A percentile compares a stretch with the other conserved stretches of the same genome.
Evolutionary conservation across 30 jellyfish, hydroid and myxozoan genomes (phyloP).

Genomic region (Sanderia malayensis): DNA sequence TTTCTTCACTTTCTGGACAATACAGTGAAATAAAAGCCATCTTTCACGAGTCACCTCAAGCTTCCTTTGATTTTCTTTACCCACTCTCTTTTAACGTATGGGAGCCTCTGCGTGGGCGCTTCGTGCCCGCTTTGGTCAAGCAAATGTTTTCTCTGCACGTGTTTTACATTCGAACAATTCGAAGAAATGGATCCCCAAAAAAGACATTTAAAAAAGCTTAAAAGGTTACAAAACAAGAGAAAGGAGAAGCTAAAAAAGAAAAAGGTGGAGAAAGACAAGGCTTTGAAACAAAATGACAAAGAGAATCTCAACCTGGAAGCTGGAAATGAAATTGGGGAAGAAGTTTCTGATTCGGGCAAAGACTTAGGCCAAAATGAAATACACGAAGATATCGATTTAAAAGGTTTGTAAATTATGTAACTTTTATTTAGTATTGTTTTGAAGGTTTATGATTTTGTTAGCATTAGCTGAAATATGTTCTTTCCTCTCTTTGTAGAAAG

Average conservation of each 20-base stretch:
- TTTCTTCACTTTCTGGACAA: too few relatives aligned
- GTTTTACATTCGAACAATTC: not conserved
- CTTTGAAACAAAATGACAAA: not conserved
- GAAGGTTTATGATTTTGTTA: too few relatives aligned
- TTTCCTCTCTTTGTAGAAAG: too few relatives aligned
- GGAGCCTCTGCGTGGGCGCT: too few relatives aligned
- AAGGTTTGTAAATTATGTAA: not conserved
- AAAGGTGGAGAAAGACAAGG: slow-evolving; percentile 1
- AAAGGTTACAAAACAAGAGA: slow-evolving; percentile 62
- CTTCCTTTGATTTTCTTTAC: too few relatives aligned
- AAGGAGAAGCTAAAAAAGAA: slow-evolving; percentile 54
- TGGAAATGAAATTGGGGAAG: not conserved
- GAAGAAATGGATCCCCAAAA: slow-evolving; percentile 68
- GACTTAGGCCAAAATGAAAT: not conserved
- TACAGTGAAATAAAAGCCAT: too few relatives aligned
- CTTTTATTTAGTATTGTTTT: too few relatives aligned
- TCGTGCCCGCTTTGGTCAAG: too few relatives aligned
- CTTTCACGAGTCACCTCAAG: too few relatives aligned
- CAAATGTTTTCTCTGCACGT: too few relatives aligned
- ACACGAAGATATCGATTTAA: not conserved
- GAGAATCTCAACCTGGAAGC: not conserved
- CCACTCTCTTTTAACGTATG: too few relatives aligned
- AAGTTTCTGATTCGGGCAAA: not conserved
- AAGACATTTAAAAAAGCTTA: slow-evolving; percentile 69
- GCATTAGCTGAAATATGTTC: too few relatives aligned